These are phyloP conservation scores for Eupithecia subumbrata DNA, from an alignment of 2,888 invertebrate genomes.

Conservation along the genomic window DNA sequence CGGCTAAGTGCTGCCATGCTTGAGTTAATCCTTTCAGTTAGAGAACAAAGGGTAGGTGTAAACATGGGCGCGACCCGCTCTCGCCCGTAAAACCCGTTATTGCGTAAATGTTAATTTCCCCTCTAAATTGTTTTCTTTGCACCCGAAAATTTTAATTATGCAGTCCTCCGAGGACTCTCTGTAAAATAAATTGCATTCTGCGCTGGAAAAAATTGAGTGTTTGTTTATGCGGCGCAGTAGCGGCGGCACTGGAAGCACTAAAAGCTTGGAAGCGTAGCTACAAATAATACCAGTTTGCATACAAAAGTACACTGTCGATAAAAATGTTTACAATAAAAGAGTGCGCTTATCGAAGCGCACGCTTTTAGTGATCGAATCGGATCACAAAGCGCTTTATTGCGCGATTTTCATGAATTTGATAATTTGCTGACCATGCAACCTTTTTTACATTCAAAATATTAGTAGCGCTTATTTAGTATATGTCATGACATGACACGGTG, in stretches of 20 bases:
- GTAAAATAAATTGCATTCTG: slow-evolving; percentile 52
- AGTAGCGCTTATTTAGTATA: not conserved
- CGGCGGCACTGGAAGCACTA: slow-evolving; percentile 22
- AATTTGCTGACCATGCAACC: not conserved
- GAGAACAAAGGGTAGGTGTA: slow-evolving; percentile 65
- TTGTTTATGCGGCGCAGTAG: slow-evolving; percentile 41
- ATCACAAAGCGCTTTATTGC: not conserved
- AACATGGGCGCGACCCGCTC: slow-evolving; percentile 51
- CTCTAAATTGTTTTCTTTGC: slow-evolving; percentile 60
- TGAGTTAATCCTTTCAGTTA: slow-evolving; percentile 72
- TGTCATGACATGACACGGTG: not conserved
- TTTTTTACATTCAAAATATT: not conserved
- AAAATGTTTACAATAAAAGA: slow-evolving; percentile 33
- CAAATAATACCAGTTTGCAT: slow-evolving; percentile 35
- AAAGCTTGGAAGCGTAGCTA: slow-evolving; percentile 29
- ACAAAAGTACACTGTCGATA: slow-evolving; percentile 33
- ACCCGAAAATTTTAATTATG: slow-evolving; percentile 55
- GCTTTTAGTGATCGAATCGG: not conserved
- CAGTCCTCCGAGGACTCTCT: slow-evolving; percentile 50
- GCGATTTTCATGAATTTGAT: not conserved
- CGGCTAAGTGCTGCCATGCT: slow-evolving; percentile 65
- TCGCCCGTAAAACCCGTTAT: slow-evolving; percentile 53
- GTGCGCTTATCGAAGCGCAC: slow-evolving; percentile 16
- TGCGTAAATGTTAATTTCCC: slow-evolving; percentile 63
- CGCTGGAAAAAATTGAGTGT: slow-evolving; percentile 36